Evolutionary conservation across 2,113 vertebrate species (phyloP).

Genomic region (Pelecanus crispus): DNA sequence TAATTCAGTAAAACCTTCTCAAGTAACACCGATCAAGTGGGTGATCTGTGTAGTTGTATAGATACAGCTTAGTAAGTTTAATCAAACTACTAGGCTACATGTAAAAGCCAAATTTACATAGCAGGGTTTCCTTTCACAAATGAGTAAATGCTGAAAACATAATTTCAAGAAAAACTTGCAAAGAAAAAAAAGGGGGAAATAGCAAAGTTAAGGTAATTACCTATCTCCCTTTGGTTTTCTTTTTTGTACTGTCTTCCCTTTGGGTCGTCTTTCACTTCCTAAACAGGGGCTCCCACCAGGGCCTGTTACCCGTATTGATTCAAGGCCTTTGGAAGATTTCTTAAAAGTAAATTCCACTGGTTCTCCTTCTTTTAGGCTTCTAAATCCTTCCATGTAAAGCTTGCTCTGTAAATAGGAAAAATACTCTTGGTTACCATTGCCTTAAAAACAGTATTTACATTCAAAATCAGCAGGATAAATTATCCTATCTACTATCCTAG

Average conservation of each 20-base stretch:
- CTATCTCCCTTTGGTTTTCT: constrained; percentile 99
- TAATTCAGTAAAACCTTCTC: background rate
- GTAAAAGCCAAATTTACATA: background rate
- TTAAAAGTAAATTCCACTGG: constrained; percentile 98
- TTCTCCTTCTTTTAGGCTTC: constrained; percentile 99
- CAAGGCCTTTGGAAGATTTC: constrained; percentile 98
- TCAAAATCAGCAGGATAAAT: constrained; percentile 40
- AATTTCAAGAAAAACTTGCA: background rate
- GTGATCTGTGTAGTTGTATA: background rate
- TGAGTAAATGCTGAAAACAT: background rate
- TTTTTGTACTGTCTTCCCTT: constrained; percentile 94
- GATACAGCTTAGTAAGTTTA: background rate
- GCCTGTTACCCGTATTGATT: constrained; percentile 97
- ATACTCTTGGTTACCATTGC: constrained; percentile 48
- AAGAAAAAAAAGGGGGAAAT: background rate
- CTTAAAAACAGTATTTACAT: constrained; percentile 49
- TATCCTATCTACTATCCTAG: background rate
- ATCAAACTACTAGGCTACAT: background rate
- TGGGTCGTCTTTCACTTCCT: constrained; percentile 97
- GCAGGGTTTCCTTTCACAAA: background rate
- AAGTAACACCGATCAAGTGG: background rate
- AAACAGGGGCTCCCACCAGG: constrained; percentile 93
- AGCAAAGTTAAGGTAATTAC: constrained; percentile 74
- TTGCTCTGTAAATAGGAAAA: constrained; percentile 87
- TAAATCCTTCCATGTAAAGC: constrained; percentile 99